phyloP scores from a whole-genome alignment of 2,113 vertebrate species.

The Platanista minor region DNA sequence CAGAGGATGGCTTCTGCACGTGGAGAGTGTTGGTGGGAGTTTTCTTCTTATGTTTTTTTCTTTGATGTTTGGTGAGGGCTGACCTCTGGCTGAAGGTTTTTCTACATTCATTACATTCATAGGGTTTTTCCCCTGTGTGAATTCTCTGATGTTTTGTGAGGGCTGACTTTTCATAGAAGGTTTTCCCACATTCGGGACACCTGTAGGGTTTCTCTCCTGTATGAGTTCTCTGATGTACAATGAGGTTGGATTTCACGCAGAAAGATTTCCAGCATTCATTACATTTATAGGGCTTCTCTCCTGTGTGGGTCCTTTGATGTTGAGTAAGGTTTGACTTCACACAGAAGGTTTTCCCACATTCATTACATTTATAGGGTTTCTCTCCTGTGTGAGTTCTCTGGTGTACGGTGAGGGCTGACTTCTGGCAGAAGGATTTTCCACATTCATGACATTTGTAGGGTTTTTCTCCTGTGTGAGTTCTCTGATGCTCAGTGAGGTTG shows the following conservation, averaged over 20 bases:
- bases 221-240: conserved; percentile 62
- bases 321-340: conserved; percentile 55
- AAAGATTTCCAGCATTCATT: conserved; percentile 35
- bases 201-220: conserved; percentile 70
- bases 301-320: conserved; percentile 45
- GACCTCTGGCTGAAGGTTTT: conserved; percentile 76
- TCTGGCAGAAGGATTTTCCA: conserved; percentile 54
- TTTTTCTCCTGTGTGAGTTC: conserved; percentile 38
- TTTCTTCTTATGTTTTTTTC: conserved; percentile 70
- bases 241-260: conserved; percentile 60
- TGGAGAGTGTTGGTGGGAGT: not conserved
- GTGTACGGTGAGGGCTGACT: conserved; percentile 30
- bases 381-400: conserved; percentile 54
- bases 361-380: not conserved
- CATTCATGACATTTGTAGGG: not conserved
- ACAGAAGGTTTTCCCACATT: conserved; percentile 47
- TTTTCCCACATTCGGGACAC: conserved; percentile 69
- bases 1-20: conserved; percentile 20
- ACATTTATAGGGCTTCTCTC: conserved; percentile 53
- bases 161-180: conserved; percentile 76
- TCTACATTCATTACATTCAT: conserved; percentile 65
- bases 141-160: conserved; percentile 72
- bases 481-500: conserved; percentile 38
- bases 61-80: conserved; percentile 70
- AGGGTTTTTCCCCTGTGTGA: conserved; percentile 69